phyloP scores from a whole-genome alignment of 2,113 vertebrate genomes.

The Pantherophis guttatus region DNA sequence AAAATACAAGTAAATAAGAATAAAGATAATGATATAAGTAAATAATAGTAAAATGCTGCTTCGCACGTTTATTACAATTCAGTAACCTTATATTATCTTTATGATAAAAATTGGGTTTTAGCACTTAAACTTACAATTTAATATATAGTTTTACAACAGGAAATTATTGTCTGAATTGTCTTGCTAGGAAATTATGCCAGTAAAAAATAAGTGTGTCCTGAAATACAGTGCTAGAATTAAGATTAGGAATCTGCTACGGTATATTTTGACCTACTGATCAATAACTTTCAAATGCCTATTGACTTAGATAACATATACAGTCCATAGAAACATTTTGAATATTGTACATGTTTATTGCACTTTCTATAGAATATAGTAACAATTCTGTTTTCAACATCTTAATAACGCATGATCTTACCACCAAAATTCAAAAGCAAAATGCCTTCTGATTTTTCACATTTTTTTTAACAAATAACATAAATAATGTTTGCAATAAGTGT shows the following conservation, averaged over 20 bases:
- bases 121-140: background rate
- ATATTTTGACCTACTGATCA: background rate
- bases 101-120: background rate
- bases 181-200: background rate
- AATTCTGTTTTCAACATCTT: background rate
- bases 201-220: background rate
- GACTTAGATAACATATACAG: background rate
- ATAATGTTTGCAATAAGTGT: background rate
- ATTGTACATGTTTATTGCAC: background rate
- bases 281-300: background rate
- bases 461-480: background rate
- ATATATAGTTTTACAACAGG: background rate
- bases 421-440: background rate
- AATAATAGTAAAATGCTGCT: constrained; percentile 12
- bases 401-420: background rate
- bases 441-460: background rate
- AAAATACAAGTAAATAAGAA: constrained; percentile 30
- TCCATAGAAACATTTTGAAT: background rate
- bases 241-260: background rate
- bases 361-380: background rate
- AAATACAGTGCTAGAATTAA: background rate
- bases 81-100: background rate
- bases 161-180: background rate
- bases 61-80: background rate
- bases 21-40: constrained; percentile 15